Evolutionary conservation across 2,113 vertebrate genomes (phyloP).

Genomic region (Noctilio leporinus): DNA sequence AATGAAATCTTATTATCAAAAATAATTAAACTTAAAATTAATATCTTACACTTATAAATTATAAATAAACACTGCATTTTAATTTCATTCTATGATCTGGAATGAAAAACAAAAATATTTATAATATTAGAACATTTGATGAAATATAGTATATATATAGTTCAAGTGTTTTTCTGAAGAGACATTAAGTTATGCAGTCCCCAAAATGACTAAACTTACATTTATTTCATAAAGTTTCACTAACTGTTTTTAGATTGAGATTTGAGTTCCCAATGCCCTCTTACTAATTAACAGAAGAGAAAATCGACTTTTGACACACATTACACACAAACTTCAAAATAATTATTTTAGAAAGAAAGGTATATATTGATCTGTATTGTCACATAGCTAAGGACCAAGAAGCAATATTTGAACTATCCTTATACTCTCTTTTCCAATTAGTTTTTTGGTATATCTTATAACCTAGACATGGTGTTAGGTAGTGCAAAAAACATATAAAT

Average conservation of each 20-base stretch:
- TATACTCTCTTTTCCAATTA: neutral
- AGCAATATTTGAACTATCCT: neutral
- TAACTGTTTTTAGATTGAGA: neutral
- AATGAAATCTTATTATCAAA: neutral
- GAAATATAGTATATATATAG: neutral
- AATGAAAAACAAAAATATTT: neutral
- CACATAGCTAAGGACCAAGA: neutral
- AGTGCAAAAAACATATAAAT: neutral
- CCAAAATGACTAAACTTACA: neutral
- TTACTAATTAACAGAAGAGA: neutral
- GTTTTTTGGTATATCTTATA: neutral
- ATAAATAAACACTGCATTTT: neutral
- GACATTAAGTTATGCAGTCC: neutral
- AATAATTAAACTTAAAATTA: constrained; percentile 28
- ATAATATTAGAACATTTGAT: neutral
- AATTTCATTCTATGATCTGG: neutral
- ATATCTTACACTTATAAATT: neutral
- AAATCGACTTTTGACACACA: neutral
- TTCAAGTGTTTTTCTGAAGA: neutral
- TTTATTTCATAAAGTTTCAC: neutral
- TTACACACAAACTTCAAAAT: neutral
- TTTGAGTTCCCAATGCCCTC: neutral
- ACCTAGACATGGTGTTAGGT: neutral
- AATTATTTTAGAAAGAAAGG: neutral
- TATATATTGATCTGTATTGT: neutral